These are phyloP conservation scores for Penaeus monodon DNA, from an alignment of 2,888 invertebrate species.

Conservation along the genomic window DNA sequence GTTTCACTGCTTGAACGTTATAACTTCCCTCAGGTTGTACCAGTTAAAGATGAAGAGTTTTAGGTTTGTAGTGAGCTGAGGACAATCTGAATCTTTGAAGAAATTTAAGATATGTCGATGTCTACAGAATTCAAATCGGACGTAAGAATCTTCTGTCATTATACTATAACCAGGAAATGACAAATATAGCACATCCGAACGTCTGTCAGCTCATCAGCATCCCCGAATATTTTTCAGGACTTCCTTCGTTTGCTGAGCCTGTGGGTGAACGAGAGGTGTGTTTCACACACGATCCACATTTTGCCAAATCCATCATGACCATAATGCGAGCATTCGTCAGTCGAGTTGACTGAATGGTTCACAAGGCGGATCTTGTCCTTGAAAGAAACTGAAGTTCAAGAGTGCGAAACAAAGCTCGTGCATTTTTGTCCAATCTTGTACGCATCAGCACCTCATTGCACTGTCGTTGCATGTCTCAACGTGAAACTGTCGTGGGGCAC, in stretches of 20 bases:
- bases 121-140: conserved; percentile 22
- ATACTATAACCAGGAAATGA: conserved; percentile 2
- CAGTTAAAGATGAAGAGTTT: conserved; percentile 32
- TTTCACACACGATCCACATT: conserved; percentile 31
- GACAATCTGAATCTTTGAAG: conserved; percentile 27
- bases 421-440: conserved; percentile 10
- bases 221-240: conserved; percentile 7
- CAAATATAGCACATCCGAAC: conserved; percentile 26
- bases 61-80: conserved; percentile 2
- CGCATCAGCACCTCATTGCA: conserved; percentile 4
- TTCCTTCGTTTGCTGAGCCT: not conserved
- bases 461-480: no score
- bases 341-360: conserved; percentile 22
- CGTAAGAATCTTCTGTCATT: not conserved
- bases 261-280: conserved; percentile 25
- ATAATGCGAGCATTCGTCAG: conserved; percentile 16
- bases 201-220: not conserved
- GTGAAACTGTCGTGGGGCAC: no score
- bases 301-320: conserved; percentile 17
- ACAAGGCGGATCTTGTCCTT: conserved; percentile 27
- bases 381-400: conserved; percentile 26
- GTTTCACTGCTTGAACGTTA: not conserved
- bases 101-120: conserved; percentile 9
- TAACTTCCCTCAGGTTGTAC: not conserved
- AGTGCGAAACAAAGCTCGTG: conserved; percentile 24